A percentile compares a stretch with the other conserved stretches of the same genome.
Evolutionary conservation across 2,113 vertebrate species (phyloP).

Genomic region (Misgurnus mizolepis): DNA sequence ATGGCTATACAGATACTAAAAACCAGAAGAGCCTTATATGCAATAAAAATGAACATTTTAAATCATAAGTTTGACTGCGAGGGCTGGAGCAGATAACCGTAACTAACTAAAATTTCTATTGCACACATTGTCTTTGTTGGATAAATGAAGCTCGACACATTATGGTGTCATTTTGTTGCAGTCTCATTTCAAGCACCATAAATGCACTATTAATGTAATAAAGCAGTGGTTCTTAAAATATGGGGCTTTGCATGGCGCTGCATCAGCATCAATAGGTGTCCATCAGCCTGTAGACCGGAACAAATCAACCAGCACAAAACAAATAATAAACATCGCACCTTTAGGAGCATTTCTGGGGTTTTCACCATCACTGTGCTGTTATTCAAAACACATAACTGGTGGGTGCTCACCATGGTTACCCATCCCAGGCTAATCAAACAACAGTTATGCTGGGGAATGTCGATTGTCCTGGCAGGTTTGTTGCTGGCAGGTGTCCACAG

Average conservation of each 20-base stretch:
- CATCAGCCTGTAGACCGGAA: too few relatives aligned
- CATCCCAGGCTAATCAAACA: conserved; percentile 15
- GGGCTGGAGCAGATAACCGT: too few relatives aligned
- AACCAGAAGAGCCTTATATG: too few relatives aligned
- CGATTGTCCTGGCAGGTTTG: conserved; percentile 13
- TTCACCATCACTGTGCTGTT: background rate
- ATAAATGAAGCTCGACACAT: conserved; percentile 22
- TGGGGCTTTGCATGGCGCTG: background rate
- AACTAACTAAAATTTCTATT: too few relatives aligned
- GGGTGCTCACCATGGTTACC: conserved; percentile 22
- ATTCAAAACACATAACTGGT: background rate
- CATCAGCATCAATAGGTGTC: too few relatives aligned
- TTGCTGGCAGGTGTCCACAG: conserved; percentile 29
- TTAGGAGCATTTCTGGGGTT: background rate
- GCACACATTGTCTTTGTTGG: background rate
- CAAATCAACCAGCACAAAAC: too few relatives aligned
- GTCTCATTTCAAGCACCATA: conserved; percentile 39
- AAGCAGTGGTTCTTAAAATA: background rate
- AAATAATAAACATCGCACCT: too few relatives aligned
- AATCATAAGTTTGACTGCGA: too few relatives aligned
- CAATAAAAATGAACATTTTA: too few relatives aligned
- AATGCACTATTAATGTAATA: conserved; percentile 26
- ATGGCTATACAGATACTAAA: too few relatives aligned
- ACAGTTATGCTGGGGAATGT: background rate
- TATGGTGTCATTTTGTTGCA: conserved; percentile 21